Evolutionary conservation across 2,888 invertebrate genomes (phyloP), one percentile per base, ranked within the genome.

Genomic region (Lottia scabra): DNA sequence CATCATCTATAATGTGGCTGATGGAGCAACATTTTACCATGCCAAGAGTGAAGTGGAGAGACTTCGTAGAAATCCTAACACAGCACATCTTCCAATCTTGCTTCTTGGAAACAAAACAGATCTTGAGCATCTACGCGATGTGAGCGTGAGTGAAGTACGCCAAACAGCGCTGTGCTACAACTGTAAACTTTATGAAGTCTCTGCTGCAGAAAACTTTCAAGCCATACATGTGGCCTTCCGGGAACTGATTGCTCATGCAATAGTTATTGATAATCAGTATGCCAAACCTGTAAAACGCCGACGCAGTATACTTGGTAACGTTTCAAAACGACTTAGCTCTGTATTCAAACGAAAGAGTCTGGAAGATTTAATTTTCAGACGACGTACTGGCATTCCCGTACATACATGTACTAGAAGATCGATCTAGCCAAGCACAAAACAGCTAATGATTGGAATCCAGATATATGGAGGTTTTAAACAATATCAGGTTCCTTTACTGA

Each of bases 31-130:
- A 81, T 94, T 95, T 89, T 94, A 79, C 94, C 63, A 68, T n/a
- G 77, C 78, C n/a, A 64, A 56, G 26, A 43, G 44, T 26, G 45
- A 77, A 16, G 15, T 80, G 38, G 69, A 75, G 30, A 38, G 93
- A 93, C 13, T 56, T 13, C 19, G 56, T 12, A 56, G 56, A 56
- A 56, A 56, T 56, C 19, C 19, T 23, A 13, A 56, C 19, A 56
- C 56, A 13, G 19, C 56, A 67, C 94, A 94, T 87, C 93, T 93
- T 79, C 94, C 94, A 71, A 93, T 94, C 75, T 92, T 95, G 68
- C 89, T 95, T 67, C 91, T 95, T 76, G 95, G 94, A 75, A 95
- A 95, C 90, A 95, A 95, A 90, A 91, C 94, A 82, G 95, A 95
- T 91, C 91, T 95, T 87, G 85, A 85, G 67, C 80, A 82, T 70